Percentiles rank a stretch among this genome's conserved stretches.
These are phyloP conservation scores for Acanthurus leucopareius DNA, from an alignment of 2,797 vertebrate species.

Conservation along the genomic window DNA sequence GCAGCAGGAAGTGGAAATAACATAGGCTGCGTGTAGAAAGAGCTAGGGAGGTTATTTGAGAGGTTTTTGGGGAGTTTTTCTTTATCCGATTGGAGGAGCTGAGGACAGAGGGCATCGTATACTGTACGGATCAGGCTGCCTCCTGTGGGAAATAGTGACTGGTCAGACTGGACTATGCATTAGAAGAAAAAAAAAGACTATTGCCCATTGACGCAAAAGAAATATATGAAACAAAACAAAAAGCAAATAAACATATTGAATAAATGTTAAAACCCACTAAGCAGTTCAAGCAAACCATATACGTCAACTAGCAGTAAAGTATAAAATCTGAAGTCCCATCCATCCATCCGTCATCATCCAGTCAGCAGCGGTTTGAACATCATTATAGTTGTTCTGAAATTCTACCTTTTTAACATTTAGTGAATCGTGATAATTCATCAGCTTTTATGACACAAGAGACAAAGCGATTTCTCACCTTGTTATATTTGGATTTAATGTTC, in stretches of 20 bases:
- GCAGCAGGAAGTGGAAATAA: slow-evolving; percentile 6
- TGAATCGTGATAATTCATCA: background rate
- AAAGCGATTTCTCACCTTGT: background rate
- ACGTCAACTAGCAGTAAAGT: background rate
- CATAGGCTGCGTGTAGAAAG: background rate
- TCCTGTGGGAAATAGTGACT: too few species aligned
- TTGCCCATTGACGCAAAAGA: too few species aligned
- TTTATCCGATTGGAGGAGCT: too few species aligned
- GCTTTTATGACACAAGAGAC: background rate
- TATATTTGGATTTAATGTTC: background rate
- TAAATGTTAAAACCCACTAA: background rate
- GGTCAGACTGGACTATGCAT: too few species aligned
- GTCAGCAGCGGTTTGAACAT: background rate
- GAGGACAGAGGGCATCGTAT: too few species aligned
- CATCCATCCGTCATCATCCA: slow-evolving; percentile 1
- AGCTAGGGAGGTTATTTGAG: background rate
- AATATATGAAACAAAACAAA: background rate
- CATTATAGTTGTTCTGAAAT: background rate
- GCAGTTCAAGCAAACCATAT: background rate
- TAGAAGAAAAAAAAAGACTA: too few species aligned
- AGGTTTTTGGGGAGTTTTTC: background rate
- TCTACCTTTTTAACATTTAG: background rate
- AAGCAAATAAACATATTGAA: background rate
- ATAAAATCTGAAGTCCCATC: background rate
- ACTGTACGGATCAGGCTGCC: too few species aligned